Base-by-base conservation (phyloP, 2,113 vertebrate species). In the Daphoenositta chrysoptera region DNA sequence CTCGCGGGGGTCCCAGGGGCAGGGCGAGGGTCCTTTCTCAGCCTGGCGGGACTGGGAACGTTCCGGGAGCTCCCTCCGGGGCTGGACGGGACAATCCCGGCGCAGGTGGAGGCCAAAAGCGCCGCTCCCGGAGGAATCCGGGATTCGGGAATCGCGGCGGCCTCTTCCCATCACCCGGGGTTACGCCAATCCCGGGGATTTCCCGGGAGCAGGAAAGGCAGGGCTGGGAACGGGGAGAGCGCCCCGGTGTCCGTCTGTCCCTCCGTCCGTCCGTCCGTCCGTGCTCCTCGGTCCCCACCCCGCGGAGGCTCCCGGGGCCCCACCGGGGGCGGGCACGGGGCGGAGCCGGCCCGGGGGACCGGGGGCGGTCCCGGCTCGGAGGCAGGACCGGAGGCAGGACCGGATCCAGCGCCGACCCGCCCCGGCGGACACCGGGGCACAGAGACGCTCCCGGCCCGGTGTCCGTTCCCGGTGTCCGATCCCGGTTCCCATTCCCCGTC, bases 81-180 rank as follows among this genome's bases (percentile, higher is more conserved):
- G 20, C 14, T 0, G 5, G 1, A 0, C 1, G 61, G 63, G 88
- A 11, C 51, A 42, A 20, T 87, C 63, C 40, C 1, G 2, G 18
- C 0, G 10, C 33, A 23, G 66, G 48, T 6, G 54, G 51, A n/a
- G 45, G 40, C 64, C 40, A 3, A 50, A 42, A 0, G 4, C 0
- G 10, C 21, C 40, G 5, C 19, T 45, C 24, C 69, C 5, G 2
- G 5, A 7, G 48, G 21, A 28, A 28, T 12, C 20, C 14, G 13
- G 80, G 70, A 42, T 17, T 0, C 2, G 63, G 63, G n/a, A 21
- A 12, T 7, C 1, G 7, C 11, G 1, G 39, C 3, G 21, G 13
- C 42, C 53, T 17, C 64, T 39, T 42, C 68, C 19, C 68, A 5
- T 7, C 20, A 0, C 6, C 17, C 60, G 53, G 10, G 53, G 5